Evolutionary conservation across 37 sponge, comb jelly and placozoan genomes (phyloP), one percentile per base, ranked within the genome.

Genomic region (Beroe forskalii): DNA sequence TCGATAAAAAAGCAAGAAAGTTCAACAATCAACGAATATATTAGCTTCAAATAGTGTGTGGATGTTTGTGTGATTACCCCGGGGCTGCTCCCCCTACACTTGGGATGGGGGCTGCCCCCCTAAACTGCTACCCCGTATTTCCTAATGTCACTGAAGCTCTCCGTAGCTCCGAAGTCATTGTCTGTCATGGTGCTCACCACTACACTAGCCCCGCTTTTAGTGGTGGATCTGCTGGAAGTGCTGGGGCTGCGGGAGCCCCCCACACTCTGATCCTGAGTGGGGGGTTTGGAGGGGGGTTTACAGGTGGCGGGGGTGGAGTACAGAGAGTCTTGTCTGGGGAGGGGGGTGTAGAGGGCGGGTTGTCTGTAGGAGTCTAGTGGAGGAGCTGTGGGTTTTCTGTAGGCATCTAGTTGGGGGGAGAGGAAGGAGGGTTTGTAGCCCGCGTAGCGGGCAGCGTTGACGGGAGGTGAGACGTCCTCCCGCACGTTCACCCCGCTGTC

Each of bases 111-210:
- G n/a, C n/a, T n/a, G n/a, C n/a, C n/a, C n/a, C n/a, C n/a, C 35
- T 80, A 80, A 22, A 80, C 86, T 2, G 86, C 48, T 1, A 80
- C 86, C 14, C 86, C 86, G 27, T 80, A 80, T 25, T 80, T 80
- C 27, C 24, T 48, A 43, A 37, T 80, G 55, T 80, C 40, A 38
- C 55, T 80, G 35, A 28, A 80, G 31, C 40, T 80, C 20, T 35
- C 33, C 75, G 75, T 37, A 72, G 25, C 9, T 19, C n/a, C n/a
- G 20, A 32, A 72, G 28, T 8, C 30, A 38, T 41, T 44, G 44
- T 80, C 86, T 8, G 28, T 72, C 55, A 44, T 44, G 0, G 25
- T 80, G 66, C 17, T 28, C 17, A 80, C 55, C 8, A 80, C 55
- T 1, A 44, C 30, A 38, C 86, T 80, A 27, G 86, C 86, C 3